These are phyloP conservation scores for Rhincodon typus DNA, from an alignment of 2,797 vertebrate genomes.

Conservation along the genomic window DNA sequence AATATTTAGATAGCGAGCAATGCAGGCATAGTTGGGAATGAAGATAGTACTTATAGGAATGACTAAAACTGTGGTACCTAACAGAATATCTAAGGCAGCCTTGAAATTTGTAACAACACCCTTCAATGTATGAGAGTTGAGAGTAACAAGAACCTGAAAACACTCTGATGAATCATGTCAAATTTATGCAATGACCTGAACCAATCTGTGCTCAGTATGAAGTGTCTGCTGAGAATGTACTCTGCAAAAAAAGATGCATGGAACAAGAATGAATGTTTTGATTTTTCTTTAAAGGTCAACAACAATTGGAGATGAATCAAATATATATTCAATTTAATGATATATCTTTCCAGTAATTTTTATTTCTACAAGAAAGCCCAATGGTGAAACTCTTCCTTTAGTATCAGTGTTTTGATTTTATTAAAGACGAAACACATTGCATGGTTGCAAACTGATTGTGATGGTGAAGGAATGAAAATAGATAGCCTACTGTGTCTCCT, in stretches of 20 bases:
- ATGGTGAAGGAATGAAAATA: background rate
- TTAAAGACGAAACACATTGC: background rate
- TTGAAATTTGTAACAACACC: background rate
- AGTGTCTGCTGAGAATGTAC: background rate
- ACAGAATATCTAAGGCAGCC: background rate
- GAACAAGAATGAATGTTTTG: too few species aligned
- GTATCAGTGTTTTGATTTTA: background rate
- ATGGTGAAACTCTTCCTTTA: background rate
- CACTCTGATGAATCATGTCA: background rate
- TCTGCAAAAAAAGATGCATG: background rate
- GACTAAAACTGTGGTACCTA: background rate
- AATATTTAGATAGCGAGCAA: background rate
- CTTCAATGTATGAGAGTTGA: background rate
- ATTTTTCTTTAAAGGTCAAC: background rate
- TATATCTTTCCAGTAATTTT: background rate
- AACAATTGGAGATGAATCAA: background rate
- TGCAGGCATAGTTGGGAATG: background rate
- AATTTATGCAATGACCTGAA: background rate
- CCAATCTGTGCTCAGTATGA: background rate
- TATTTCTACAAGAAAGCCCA: background rate
- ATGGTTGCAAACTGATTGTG: background rate
- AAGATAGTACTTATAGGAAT: background rate
- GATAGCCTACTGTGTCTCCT: constrained; percentile 51
- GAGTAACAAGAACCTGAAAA: background rate
- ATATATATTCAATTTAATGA: background rate